Evolutionary conservation across 2,888 invertebrate genomes (phyloP), one percentile per base, ranked within the genome.

Genomic region (Galeopsomyia nigrocyanea): DNA sequence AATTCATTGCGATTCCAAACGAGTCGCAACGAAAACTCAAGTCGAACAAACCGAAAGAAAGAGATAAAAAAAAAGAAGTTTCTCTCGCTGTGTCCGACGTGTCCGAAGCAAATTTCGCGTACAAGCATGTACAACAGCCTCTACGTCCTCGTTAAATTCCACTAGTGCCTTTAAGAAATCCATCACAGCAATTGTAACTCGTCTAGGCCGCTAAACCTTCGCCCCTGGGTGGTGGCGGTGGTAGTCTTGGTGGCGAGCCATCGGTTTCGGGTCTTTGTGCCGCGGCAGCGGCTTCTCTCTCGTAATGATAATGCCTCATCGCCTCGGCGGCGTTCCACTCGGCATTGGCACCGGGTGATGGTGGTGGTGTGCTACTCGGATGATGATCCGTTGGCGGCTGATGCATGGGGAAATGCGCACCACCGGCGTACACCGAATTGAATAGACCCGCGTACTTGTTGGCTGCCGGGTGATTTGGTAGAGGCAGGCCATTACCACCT

Each of bases 401-500:
- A 88, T 16, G 87, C 87, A 72, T 84, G 83, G 13, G 83, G 84
- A 83, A 61, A 9, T 63, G 61, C 7, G 69, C 55, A 84, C 75
- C 87, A 82, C 79, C 81, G 64, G 80, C 88, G 67, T 93, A 92
- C 9, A 93, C 92, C 85, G 94, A 93, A n/a, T 93, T 93, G 74
- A 94, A 89, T 19, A 94, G 88, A 22, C 93, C 92, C 57, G 93
- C 92, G 87, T 94, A 94, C 84, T 94, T 93, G 69, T 89, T 90
- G 46, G 82, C 81, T 53, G 17, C 71, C 16, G 74, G 71, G 21
- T 67, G 70, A 16, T 57, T 69, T 5, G 71, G 68, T 14, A 71
- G 49, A 9, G 68, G 21, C 39, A 92, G 89, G 80, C 92, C 93
- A 84, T 92, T 92, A 79, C 90, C 91, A 85, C 91, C 92, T 82